Base-by-base conservation (phyloP, 1,140 invertebrate species). In the Halesus radiatus region DNA sequence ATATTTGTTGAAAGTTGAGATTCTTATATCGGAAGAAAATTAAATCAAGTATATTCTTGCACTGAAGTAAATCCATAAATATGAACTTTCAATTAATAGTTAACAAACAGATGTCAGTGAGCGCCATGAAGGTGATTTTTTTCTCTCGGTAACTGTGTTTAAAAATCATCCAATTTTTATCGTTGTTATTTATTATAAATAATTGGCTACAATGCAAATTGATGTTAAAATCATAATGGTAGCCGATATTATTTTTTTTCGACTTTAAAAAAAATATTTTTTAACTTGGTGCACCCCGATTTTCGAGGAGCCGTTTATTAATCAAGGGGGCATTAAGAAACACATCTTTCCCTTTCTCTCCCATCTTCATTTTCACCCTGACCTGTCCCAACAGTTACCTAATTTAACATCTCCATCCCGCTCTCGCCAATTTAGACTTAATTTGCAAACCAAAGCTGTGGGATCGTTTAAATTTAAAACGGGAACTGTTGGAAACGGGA, bases 271-370 rank as follows among this genome's bases (percentile, higher is more conserved):
- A 4, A 2, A 5, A 72, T 5, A 72, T 54, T 56, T 74, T 60
- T 15, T 15, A n/a, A 54, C 58, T 58, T 81, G 54, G 60, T 53
- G 32, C 80, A 81, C 22, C 70, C 50, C 22, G 10, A 73, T 80
- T 56, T 8, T 45, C 16, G 68, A 29, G 50, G 64, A 66, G 74
- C 60, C 70, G 54, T 73, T 74, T 80, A 78, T 83, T 83, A 83
- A 83, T 83, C 82, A 83, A 79, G 80, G 56, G 64, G 79, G 78
- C 81, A 83, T 83, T 83, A 83, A 83, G 81, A 80, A 82, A 80
- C 75, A 77, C 80, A 78, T 81, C 80, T 78, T 81, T 81, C 73
- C 76, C 79, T 80, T 76, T 83, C 81, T 77, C 81, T 77, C 75
- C 50, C 52, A 37, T 78, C 78, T 80, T 79, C 79, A 83, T 80